These are phyloP conservation scores for Semnornis frantzii DNA, from an alignment of 2,113 vertebrate species.

Conservation along the genomic window DNA sequence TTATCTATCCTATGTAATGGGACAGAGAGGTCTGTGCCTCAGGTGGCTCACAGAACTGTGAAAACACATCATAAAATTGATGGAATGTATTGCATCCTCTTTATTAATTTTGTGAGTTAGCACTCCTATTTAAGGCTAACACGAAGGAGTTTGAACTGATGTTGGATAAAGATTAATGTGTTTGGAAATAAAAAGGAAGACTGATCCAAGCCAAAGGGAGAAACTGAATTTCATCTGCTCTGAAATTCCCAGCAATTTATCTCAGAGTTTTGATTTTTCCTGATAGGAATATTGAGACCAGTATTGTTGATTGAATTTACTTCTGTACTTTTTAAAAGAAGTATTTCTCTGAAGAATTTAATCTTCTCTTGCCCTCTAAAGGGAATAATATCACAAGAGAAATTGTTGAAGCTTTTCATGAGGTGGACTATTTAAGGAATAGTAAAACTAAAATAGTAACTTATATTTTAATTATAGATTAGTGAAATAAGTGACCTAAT, in stretches of 20 bases:
- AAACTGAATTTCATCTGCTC: background rate
- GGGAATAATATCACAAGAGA: background rate
- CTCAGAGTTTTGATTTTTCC: background rate
- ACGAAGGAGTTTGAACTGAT: background rate
- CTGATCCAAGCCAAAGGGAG: background rate
- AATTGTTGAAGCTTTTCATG: background rate
- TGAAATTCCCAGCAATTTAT: background rate
- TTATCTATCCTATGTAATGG: background rate
- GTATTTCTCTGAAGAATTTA: background rate
- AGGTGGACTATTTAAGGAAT: background rate
- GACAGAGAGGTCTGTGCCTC: background rate
- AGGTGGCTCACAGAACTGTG: background rate
- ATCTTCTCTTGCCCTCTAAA: background rate
- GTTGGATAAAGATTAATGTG: background rate
- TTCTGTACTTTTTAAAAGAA: background rate
- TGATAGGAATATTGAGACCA: background rate
- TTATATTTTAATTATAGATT: background rate
- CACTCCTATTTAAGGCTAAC: background rate
- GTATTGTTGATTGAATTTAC: background rate
- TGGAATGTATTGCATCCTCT: background rate
- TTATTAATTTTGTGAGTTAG: background rate
- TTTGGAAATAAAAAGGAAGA: background rate
- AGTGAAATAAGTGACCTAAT: background rate
- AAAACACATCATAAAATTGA: background rate
- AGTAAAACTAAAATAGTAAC: background rate